Evolutionary conservation across 2,888 invertebrate genomes (phyloP).

Genomic region (Phrixothrix hirtus): DNA sequence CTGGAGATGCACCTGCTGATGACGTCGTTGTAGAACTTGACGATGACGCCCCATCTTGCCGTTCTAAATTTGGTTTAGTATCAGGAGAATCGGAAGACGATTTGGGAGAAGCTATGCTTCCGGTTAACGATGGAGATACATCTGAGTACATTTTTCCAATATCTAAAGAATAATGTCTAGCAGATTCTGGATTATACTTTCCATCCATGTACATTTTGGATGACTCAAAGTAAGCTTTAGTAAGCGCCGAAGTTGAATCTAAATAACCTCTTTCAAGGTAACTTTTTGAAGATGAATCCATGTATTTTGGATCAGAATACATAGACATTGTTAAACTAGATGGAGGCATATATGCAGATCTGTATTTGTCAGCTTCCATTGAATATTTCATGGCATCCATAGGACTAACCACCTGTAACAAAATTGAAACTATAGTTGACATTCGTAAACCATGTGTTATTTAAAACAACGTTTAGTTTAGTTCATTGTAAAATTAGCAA

Average conservation of each 20-base stretch:
- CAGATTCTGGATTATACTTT: constrained; percentile 52
- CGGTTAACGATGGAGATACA: constrained; percentile 56
- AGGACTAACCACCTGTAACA: constrained; percentile 71
- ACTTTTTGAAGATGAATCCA: constrained; percentile 62
- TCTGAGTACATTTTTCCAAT: constrained; percentile 70
- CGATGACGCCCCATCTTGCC: constrained; percentile 57
- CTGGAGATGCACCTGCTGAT: constrained; percentile 67
- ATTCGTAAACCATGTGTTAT: too few relatives aligned
- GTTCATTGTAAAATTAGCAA: too few relatives aligned
- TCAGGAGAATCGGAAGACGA: constrained; percentile 61
- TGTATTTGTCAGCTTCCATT: constrained; percentile 76
- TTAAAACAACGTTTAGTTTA: too few relatives aligned
- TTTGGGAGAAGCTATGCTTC: constrained; percentile 49
- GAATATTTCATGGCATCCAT: constrained; percentile 82
- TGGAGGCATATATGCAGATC: constrained; percentile 69
- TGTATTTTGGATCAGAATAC: constrained; percentile 73
- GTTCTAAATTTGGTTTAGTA: constrained; percentile 52
- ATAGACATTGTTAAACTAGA: constrained; percentile 68
- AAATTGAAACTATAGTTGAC: too few relatives aligned
- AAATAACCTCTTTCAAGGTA: constrained; percentile 68
- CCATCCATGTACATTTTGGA: constrained; percentile 75
- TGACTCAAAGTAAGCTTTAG: constrained; percentile 72
- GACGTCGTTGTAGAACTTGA: constrained; percentile 62
- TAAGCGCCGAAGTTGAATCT: constrained; percentile 67
- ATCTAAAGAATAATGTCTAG: constrained; percentile 62